These are phyloP conservation scores for Siphlonurus alternatus DNA, from an alignment of 2,888 invertebrate species.

Conservation along the genomic window DNA sequence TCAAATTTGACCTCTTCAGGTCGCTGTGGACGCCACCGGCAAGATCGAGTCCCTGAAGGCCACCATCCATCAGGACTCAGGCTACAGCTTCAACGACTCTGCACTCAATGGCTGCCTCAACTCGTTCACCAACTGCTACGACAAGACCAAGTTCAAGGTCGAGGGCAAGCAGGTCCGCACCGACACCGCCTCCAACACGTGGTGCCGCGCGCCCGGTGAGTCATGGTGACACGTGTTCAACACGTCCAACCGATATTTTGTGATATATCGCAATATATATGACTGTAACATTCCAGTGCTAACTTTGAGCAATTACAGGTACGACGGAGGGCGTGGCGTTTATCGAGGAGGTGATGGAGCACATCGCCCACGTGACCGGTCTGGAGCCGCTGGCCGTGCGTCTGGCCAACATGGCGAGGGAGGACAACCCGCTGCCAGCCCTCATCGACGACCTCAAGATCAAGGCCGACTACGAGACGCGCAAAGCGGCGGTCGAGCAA, in stretches of 20 bases:
- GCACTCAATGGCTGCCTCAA: constrained; percentile 22
- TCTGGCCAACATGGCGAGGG: no score
- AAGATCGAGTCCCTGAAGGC: constrained; percentile 45
- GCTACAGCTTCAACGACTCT: constrained; percentile 33
- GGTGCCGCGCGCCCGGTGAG: constrained; percentile 52
- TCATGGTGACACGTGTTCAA: no score
- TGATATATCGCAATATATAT: no score
- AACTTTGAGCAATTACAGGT: constrained; percentile 33
- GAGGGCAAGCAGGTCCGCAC: constrained; percentile 29
- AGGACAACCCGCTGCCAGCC: no score
- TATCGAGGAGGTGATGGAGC: constrained; percentile 43
- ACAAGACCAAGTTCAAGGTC: constrained; percentile 22
- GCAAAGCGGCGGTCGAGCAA: constrained; percentile 34
- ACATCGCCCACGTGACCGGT: no score
- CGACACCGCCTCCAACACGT: constrained; percentile 50
- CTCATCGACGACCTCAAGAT: constrained; percentile 38
- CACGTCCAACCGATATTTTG: no score
- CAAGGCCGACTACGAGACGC: constrained; percentile 36
- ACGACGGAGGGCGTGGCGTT: constrained; percentile 44
- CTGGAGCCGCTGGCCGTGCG: no score
- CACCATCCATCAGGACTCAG: constrained; percentile 31
- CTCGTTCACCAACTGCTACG: constrained; percentile 41
- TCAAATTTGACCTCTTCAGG: no score
- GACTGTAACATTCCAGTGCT: no score
- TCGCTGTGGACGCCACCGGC: constrained; percentile 40